Evolutionary conservation across 2,888 invertebrate genomes (phyloP).

Genomic region (Mythimna ferrago): DNA sequence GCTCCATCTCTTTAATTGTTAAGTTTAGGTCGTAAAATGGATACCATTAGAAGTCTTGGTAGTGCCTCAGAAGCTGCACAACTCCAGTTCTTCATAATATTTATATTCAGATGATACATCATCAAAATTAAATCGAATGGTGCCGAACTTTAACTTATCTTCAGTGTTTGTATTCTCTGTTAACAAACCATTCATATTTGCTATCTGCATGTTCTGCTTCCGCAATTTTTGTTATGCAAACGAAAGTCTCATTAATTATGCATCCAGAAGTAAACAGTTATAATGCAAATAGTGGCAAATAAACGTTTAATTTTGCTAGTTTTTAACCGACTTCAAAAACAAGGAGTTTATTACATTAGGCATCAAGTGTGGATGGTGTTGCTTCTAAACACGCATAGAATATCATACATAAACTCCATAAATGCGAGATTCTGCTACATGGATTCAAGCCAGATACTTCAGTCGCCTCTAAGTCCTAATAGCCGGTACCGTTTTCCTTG

Average conservation of each 20-base stretch:
- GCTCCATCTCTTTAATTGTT: no score
- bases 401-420: no score
- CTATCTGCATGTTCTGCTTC: conserved; percentile 7
- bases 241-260: conserved; percentile 18
- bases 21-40: no score
- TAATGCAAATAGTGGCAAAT: conserved; percentile 23
- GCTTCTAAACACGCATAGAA: not conserved
- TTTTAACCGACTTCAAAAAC: not conserved
- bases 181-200: conserved; percentile 11
- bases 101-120: not conserved
- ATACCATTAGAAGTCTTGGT: no score
- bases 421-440: no score
- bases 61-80: not conserved
- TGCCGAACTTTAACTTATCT: not conserved
- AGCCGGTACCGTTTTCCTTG: not conserved
- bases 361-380: not conserved
- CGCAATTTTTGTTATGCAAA: conserved; percentile 26
- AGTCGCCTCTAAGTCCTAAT: not conserved
- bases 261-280: conserved; percentile 21
- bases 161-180: conserved; percentile 5
- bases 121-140: not conserved
- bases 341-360: no score
- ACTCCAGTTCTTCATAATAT: not conserved
- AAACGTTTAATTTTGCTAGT: conserved; percentile 3
- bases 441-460: not conserved